Base-by-base conservation (phyloP, 2,888 invertebrate species). In the Meta bourneti region DNA sequence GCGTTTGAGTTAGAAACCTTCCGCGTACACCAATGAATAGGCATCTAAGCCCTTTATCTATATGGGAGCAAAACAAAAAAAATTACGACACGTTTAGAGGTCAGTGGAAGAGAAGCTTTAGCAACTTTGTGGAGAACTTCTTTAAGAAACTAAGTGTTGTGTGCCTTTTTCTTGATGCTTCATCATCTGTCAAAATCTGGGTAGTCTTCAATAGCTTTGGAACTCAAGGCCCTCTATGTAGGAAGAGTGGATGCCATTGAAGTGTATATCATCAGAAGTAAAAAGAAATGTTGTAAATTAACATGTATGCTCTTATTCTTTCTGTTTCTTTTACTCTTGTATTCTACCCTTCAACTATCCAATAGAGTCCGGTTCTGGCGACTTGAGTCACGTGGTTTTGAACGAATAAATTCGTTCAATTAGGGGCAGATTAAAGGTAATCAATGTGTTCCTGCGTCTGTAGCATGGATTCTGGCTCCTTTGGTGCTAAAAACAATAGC, bases 151-250 rank as follows among this genome's bases (percentile, higher is more conserved):
- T 84, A 84, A 74, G 48, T 84, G 75, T 84, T 75, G 84, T 84
- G 84, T 84, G 84, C 84, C 84, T 84, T 84, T 83, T 74, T 61
- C 61, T 84, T 84, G 84, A 84, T 75, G 84, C 84, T 84, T 75
- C 84, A 84, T 84, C 61, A 75, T 84, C 19, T 75, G 75, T 61
- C 61, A 70, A 82, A 82, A 82, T 72, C 51, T 82, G 82, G 72
- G 75, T 84, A 84, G 84, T 48, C 52, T 54, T 34, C 16, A 13
- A 16, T 84, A 84, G 84, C 16, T 49, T 72, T 49, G 51, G 52
- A 71, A 71, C 20, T 13, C 20, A 72, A 54, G 61, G 81, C 70
- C 81, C 48, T 71, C 48, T 81, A 81, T 7, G 16, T 61, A 34
- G 34, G 34, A 34, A 34, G 34, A 34, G 34, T 34, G 34, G 34